phyloP scores from a whole-genome alignment of 1,140 invertebrate genomes.

The Samia ricini region DNA sequence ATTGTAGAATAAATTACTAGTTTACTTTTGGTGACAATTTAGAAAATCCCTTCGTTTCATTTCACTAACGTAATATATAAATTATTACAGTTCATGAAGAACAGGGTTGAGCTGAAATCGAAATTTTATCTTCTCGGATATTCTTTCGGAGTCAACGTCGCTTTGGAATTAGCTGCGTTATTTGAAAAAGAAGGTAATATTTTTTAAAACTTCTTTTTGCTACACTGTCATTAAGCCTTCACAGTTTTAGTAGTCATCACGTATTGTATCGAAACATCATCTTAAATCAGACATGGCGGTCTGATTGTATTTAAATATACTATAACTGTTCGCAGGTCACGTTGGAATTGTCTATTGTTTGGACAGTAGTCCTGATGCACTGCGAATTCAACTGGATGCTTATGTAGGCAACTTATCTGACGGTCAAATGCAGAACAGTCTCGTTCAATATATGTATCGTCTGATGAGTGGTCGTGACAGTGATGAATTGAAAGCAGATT shows the following conservation, averaged over 20 bases:
- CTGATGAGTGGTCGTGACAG: slow-evolving; percentile 9
- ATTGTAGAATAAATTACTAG: not conserved
- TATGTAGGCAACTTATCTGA: slow-evolving; percentile 20
- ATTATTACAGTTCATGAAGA: slow-evolving; percentile 16
- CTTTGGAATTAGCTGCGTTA: slow-evolving; percentile 11
- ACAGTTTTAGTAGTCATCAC: not conserved
- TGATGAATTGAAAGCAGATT: slow-evolving; percentile 13
- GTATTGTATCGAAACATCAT: not conserved
- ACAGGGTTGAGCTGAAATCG: slow-evolving; percentile 20
- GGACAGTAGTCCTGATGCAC: slow-evolving; percentile 28
- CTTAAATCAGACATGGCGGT: not conserved
- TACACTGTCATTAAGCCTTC: not conserved
- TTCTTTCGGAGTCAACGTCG: slow-evolving; percentile 18
- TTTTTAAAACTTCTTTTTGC: not conserved
- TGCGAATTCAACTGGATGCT: slow-evolving; percentile 16
- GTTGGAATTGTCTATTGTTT: slow-evolving; percentile 23
- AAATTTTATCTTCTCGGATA: slow-evolving; percentile 17
- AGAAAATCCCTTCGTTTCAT: not conserved
- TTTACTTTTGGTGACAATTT: not conserved
- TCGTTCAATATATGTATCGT: slow-evolving; percentile 20
- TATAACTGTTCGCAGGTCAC: not conserved
- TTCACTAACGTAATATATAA: not conserved
- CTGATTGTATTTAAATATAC: slow-evolving; percentile 5
- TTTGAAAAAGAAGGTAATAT: slow-evolving; percentile 18
- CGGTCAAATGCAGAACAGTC: slow-evolving; percentile 16